Evolutionary conservation across 2,113 vertebrate genomes (phyloP).

Genomic region (Pomatorhinus ruficollis): DNA sequence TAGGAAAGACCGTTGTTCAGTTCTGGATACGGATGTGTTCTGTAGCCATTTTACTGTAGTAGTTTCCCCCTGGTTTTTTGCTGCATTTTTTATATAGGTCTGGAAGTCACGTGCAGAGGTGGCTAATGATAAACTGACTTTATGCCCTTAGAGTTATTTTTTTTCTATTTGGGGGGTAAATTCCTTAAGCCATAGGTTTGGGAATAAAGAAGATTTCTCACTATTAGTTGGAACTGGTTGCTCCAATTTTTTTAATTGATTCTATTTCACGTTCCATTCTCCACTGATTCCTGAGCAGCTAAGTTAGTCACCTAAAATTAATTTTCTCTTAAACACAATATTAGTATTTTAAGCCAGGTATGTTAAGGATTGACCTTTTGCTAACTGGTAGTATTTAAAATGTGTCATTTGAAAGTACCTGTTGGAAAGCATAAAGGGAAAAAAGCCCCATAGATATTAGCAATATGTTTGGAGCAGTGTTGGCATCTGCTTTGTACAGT

Average conservation of each 20-base stretch:
- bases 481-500: conserved; percentile 27
- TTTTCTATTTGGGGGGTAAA: background rate
- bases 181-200: conserved; percentile 51
- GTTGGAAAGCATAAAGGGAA: conserved; percentile 34
- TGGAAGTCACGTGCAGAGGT: conserved; percentile 14
- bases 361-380: conserved; percentile 32
- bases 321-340: background rate
- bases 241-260: conserved; percentile 12
- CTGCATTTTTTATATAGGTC: conserved; percentile 24
- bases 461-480: background rate
- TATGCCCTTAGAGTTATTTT: background rate
- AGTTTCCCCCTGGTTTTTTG: conserved; percentile 28
- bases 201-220: conserved; percentile 33
- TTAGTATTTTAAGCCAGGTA: conserved; percentile 33
- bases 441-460: background rate
- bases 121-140: conserved; percentile 16
- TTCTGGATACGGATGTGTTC: background rate
- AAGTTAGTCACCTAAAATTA: conserved; percentile 16
- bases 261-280: conserved; percentile 10
- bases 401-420: conserved; percentile 15
- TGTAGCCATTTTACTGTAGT: conserved; percentile 26
- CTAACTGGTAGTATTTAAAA: conserved; percentile 41
- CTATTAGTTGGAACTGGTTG: conserved; percentile 14
- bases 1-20: background rate
- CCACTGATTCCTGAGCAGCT: background rate